phyloP scores from a whole-genome alignment of 2,113 vertebrate genomes.

The Sturnira hondurensis region DNA sequence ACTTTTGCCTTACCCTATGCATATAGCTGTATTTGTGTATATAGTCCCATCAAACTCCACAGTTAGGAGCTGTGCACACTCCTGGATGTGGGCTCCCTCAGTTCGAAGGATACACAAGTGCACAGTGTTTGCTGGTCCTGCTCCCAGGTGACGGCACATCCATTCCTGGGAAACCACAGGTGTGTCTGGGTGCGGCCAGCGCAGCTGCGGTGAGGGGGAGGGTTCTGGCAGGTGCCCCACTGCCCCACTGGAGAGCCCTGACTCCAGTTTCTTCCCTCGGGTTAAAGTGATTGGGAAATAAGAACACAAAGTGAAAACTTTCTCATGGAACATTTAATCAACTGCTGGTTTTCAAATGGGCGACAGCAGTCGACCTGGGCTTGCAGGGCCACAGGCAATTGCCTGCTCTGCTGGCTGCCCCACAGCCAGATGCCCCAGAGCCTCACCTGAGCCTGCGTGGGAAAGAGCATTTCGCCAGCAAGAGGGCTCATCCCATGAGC shows the following conservation, averaged over 20 bases:
- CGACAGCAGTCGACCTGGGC: background rate
- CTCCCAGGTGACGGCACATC: background rate
- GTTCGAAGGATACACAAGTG: background rate
- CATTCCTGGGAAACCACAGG: background rate
- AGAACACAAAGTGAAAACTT: background rate
- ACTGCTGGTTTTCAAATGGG: background rate
- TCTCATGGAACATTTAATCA: background rate
- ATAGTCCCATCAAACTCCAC: background rate
- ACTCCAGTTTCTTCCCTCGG: background rate
- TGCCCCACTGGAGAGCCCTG: background rate
- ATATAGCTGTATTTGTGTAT: background rate
- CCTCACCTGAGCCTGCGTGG: background rate
- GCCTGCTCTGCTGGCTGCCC: background rate
- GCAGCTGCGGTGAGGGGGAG: background rate
- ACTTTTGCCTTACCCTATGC: background rate
- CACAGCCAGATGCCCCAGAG: background rate
- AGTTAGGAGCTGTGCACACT: background rate
- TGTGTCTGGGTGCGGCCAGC: background rate
- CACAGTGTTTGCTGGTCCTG: background rate
- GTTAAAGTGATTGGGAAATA: background rate
- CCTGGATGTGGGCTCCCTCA: background rate
- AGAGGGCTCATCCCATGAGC: background rate
- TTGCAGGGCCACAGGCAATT: background rate
- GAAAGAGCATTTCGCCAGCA: too few relatives aligned
- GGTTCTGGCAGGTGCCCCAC: background rate